These are phyloP conservation scores for Pristiophorus japonicus DNA, from an alignment of 2,113 vertebrate genomes.

Conservation along the genomic window DNA sequence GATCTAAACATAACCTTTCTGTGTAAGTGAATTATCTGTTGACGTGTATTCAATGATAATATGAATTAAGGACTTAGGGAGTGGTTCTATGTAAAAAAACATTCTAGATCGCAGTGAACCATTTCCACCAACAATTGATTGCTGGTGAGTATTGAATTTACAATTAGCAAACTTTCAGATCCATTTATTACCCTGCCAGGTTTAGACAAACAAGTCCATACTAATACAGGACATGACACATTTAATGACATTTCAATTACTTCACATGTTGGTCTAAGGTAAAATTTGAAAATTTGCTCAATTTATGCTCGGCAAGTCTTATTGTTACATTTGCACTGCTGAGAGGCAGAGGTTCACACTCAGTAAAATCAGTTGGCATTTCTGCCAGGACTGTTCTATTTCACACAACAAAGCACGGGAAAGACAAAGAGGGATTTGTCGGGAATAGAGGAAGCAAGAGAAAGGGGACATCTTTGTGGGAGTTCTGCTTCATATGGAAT, in stretches of 20 bases:
- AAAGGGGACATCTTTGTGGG: not conserved
- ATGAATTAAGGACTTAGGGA: not conserved
- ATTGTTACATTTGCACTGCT: not conserved
- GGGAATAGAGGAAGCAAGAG: not conserved
- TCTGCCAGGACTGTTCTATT: not conserved
- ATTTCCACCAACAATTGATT: slow-evolving; percentile 31
- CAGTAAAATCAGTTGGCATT: not conserved
- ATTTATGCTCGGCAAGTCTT: not conserved
- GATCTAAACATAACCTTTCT: not conserved
- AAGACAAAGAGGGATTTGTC: not conserved
- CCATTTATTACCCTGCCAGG: slow-evolving; percentile 22
- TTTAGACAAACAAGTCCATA: slow-evolving; percentile 20
- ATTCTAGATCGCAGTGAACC: not conserved
- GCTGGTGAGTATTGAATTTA: slow-evolving; percentile 21
- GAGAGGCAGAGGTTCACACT: not conserved
- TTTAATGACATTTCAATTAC: slow-evolving; percentile 32
- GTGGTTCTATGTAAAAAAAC: not conserved
- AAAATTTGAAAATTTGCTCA: slow-evolving; percentile 14
- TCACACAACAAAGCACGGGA: not conserved
- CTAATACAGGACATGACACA: slow-evolving; percentile 23
- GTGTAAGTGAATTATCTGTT: not conserved
- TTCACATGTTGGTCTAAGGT: not conserved
- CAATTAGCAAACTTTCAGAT: slow-evolving; percentile 31
- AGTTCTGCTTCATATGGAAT: not conserved
- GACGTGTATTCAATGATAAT: not conserved